Conservation (phyloP, 2,888 invertebrate species). For the Agonopterix subpropinquella region DNA sequence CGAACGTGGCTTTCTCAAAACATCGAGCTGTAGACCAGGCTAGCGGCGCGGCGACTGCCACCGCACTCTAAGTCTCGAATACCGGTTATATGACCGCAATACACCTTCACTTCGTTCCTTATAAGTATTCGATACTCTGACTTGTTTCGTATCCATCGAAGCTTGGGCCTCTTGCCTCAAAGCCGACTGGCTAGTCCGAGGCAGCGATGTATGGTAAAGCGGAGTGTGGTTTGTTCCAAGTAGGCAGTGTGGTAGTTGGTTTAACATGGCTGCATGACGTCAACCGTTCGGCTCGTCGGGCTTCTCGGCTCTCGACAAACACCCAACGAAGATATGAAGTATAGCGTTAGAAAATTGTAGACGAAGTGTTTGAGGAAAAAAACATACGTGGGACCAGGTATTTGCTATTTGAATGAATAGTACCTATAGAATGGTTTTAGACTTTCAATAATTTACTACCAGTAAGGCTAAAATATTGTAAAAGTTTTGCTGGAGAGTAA, state of each 20-base stretch:
- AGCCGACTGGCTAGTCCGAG: slow-evolving; percentile 12
- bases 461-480: too few relatives aligned
- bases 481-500: too few relatives aligned
- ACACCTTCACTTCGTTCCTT: slow-evolving; percentile 48
- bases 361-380: slow-evolving; percentile 46
- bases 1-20: slow-evolving; percentile 72
- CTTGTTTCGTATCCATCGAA: slow-evolving; percentile 39
- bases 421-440: slow-evolving; percentile 4
- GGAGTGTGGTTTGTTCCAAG: slow-evolving; percentile 20
- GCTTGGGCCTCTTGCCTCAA: slow-evolving; percentile 17
- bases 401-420: slow-evolving; percentile 9
- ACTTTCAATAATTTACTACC: too few relatives aligned
- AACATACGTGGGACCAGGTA: slow-evolving; percentile 12
- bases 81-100: slow-evolving; percentile 75
- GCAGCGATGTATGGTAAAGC: slow-evolving; percentile 38
- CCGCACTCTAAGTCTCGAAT: slow-evolving; percentile 49
- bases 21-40: slow-evolving; percentile 55
- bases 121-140: slow-evolving; percentile 24
- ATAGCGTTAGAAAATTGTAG: slow-evolving; percentile 56
- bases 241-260: slow-evolving; percentile 42
- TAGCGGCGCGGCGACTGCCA: slow-evolving; percentile 44
- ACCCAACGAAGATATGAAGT: slow-evolving; percentile 51
- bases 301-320: slow-evolving; percentile 69
- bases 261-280: slow-evolving; percentile 68
- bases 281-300: slow-evolving; percentile 71